Base-by-base conservation (phyloP, 53 echinoderm and acorn worm genomes). In the Echinarachnius parma region DNA sequence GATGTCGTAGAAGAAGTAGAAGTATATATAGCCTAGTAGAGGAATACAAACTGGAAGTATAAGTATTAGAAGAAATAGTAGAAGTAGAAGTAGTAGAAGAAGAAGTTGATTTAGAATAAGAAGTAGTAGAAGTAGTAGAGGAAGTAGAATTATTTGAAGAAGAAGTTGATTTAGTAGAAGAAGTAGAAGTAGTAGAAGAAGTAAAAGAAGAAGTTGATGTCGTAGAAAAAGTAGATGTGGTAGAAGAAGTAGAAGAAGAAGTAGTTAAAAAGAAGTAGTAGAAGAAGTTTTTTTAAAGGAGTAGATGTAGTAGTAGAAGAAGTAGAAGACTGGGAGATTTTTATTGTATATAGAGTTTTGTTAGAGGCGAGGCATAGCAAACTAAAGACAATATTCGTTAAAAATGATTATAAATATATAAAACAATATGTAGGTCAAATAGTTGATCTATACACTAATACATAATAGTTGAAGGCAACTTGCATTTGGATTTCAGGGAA, bases 271-370 rank as follows among this genome's bases (percentile, higher is more conserved):
- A 31, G 59, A 59, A 59, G 59, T 31, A 59, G 59, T 59, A 59
- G 59, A 31, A 15, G 59, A 2, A 27, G 59, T n/a, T n/a, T n/a
- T n/a, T n/a, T n/a, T n/a, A n/a, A 16, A 37, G 62, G 4, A 62
- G 42, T 42, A 62, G 62, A 16, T 3, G 62, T 62, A 62, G 62
- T 34, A 16, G 62, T 62, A 37, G 24, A 14, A 37, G 62, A 7
- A 37, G 62, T 62, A 36, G 62, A 2, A 62, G 62, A n/a, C n/a
- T n/a, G n/a, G n/a, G n/a, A n/a, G n/a, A n/a, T n/a, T n/a, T n/a
- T n/a, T n/a, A n/a, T n/a, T n/a, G n/a, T n/a, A n/a, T n/a, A n/a
- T n/a, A n/a, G n/a, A n/a, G n/a, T n/a, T n/a, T n/a, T n/a, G n/a
- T n/a, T n/a, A n/a, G n/a, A n/a, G n/a, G n/a, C n/a, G n/a, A n/a